Conservation (phyloP, 2,797 vertebrate species). For the Sarcoramphus papa region DNA sequence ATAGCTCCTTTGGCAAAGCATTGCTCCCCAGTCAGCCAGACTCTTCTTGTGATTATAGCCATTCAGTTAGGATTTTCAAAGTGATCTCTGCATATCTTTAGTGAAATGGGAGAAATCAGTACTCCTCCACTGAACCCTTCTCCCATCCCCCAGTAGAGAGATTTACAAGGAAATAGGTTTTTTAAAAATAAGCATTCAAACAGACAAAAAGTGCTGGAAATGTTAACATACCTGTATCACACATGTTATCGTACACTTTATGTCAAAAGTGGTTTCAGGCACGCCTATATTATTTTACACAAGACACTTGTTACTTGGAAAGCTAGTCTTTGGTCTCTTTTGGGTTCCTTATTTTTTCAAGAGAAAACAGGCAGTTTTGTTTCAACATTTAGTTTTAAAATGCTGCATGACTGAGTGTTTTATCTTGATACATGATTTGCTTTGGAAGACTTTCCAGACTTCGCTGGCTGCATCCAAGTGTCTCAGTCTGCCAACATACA, state of each 20-base stretch:
- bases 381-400: not conserved
- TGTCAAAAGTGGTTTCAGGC: not conserved
- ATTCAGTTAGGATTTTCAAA: not conserved
- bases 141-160: not conserved
- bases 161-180: not conserved
- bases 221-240: not conserved
- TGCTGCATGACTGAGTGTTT: not conserved
- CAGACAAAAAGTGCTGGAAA: not conserved
- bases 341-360: not conserved
- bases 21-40: not conserved
- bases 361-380: not conserved
- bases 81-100: not conserved
- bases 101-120: not conserved
- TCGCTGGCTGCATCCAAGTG: not conserved
- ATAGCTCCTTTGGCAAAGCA: not conserved
- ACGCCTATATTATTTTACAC: accelerated
- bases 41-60: not conserved
- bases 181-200: not conserved
- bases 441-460: not conserved
- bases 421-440: not conserved
- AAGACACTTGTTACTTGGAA: not conserved
- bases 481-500: not conserved
- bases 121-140: not conserved
- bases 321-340: not conserved
- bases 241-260: accelerated